Conservation (phyloP, 2,797 vertebrate genomes). For the Bovichtus diacanthus region DNA sequence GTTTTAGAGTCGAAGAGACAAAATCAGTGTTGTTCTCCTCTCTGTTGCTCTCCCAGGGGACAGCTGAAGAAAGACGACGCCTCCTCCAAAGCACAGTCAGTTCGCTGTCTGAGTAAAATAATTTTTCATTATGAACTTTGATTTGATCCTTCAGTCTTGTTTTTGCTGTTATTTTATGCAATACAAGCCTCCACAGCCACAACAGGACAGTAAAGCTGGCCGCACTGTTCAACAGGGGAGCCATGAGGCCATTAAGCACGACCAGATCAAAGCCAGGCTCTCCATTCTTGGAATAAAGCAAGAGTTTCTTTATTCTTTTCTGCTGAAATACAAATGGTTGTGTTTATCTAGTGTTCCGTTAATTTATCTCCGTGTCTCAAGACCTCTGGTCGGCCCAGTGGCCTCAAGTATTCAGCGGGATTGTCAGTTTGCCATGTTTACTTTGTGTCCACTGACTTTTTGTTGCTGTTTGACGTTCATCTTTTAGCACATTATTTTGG, state of each 20-base stretch:
- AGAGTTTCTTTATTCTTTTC: conserved; percentile 47
- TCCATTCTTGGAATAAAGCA: conserved; percentile 45
- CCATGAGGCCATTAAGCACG: conserved; percentile 40
- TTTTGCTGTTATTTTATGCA: conserved; percentile 48
- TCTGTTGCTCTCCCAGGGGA: conserved; percentile 39
- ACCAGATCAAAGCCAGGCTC: conserved; percentile 61
- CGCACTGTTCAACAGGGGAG: conserved; percentile 51
- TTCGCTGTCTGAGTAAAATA: conserved; percentile 18
- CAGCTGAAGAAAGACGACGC: conserved; percentile 45
- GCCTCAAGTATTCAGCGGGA: conserved; percentile 37
- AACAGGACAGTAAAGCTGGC: conserved; percentile 52
- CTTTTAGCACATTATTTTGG: conserved; percentile 27
- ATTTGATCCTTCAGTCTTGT: conserved; percentile 58
- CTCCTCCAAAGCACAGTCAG: conserved; percentile 18
- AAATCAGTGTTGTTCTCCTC: conserved; percentile 37
- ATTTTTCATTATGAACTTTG: conserved; percentile 48
- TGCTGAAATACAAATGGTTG: conserved; percentile 47
- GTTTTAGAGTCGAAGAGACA: conserved; percentile 33
- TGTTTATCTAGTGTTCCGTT: conserved; percentile 50
- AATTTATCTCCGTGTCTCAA: conserved; percentile 49
- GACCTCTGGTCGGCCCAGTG: conserved; percentile 11
- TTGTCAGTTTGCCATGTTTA: conserved; percentile 53
- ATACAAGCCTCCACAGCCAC: conserved; percentile 39
- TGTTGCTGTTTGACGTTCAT: conserved; percentile 40
- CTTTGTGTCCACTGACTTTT: conserved; percentile 44